Percentiles rank a stretch among this genome's conserved stretches.
phyloP scores from a whole-genome alignment of 2,888 invertebrate genomes.

The Timandra comae region DNA sequence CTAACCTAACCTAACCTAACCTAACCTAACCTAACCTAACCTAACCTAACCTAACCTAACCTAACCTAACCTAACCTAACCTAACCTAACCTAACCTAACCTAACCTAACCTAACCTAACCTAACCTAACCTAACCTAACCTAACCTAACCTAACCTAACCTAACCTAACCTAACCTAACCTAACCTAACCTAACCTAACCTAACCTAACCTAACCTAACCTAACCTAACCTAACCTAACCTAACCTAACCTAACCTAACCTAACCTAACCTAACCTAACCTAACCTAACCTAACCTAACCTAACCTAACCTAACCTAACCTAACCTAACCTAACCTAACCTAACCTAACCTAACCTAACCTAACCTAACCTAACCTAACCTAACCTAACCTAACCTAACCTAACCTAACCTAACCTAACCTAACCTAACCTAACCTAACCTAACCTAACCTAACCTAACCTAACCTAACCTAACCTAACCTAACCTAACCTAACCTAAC shows the following conservation, averaged over 20 bases:
- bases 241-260: slow-evolving; percentile 7
- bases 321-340: slow-evolving; percentile 9
- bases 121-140: slow-evolving; percentile 5
- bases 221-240: slow-evolving; percentile 7
- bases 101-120: slow-evolving; percentile 9
- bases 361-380: slow-evolving; percentile 9
- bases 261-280: slow-evolving; percentile 5
- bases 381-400: slow-evolving; percentile 4
- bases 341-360: slow-evolving; percentile 9
- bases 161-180: slow-evolving; percentile 2
- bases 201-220: slow-evolving; percentile 3
- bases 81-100: slow-evolving; percentile 9
- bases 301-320: slow-evolving; percentile 9
- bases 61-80: slow-evolving; percentile 9
- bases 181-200: background rate
- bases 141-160: slow-evolving; percentile 3
- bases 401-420: slow-evolving; percentile 5
- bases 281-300: slow-evolving; percentile 9
- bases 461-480: slow-evolving; percentile 13
- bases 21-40: slow-evolving; percentile 7
- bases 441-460: slow-evolving; percentile 7
- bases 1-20: slow-evolving; percentile 3
- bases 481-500: slow-evolving; percentile 17
- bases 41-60: slow-evolving; percentile 8
- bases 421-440: slow-evolving; percentile 5